Conservation (phyloP, 2,797 vertebrate genomes). For the Halcyon chelicuti region DNA sequence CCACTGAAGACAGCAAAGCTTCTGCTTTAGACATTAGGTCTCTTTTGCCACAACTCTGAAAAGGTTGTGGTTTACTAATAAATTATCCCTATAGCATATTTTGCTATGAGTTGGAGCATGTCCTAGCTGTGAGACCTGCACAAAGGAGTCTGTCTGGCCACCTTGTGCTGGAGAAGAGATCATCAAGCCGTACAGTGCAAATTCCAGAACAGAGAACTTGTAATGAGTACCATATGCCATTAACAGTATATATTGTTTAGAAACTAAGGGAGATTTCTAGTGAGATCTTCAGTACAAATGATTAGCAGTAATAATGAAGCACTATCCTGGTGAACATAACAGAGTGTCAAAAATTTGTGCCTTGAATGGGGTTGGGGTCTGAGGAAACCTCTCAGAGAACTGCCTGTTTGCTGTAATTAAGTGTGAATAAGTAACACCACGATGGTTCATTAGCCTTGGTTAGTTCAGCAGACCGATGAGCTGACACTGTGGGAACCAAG, state of each 20-base stretch:
- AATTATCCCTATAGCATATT: not conserved
- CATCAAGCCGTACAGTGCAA: not conserved
- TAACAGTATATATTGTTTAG: not conserved
- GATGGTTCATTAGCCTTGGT: not conserved
- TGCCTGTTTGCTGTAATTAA: not conserved
- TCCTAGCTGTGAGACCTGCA: not conserved
- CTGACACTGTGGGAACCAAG: conserved; percentile 1
- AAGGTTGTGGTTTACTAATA: conserved; percentile 16
- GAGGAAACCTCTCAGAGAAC: not conserved
- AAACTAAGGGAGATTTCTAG: not conserved
- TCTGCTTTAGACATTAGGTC: not conserved
- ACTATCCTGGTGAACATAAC: not conserved
- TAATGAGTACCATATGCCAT: not conserved
- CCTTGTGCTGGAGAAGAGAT: not conserved
- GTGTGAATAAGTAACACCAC: not conserved
- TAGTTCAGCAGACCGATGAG: not conserved
- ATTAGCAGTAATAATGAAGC: not conserved
- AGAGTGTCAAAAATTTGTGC: not conserved
- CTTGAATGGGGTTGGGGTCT: not conserved
- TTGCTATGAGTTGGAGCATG: not conserved
- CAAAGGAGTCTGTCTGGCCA: not conserved
- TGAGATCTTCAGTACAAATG: not conserved
- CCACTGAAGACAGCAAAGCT: not conserved
- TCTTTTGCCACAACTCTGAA: conserved; percentile 9
- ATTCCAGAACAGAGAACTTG: not conserved